These are phyloP conservation scores for Chiroxiphia lanceolata DNA, from an alignment of 2,797 vertebrate species.

Conservation along the genomic window DNA sequence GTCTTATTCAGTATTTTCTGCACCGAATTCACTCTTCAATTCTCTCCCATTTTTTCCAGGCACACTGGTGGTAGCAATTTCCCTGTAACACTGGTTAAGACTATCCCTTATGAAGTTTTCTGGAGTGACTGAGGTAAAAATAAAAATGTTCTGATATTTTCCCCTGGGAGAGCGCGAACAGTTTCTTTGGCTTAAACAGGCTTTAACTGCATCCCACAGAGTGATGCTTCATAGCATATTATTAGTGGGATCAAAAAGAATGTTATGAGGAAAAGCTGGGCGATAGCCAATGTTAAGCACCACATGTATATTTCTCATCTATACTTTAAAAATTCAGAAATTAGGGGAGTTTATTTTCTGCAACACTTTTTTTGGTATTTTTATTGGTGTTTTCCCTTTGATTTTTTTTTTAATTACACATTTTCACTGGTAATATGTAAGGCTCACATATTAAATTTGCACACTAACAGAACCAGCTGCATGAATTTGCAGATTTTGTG, in stretches of 20 bases:
- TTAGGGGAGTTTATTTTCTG: neutral
- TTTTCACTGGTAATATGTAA: neutral
- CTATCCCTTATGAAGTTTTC: constrained; percentile 61
- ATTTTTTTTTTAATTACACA: neutral
- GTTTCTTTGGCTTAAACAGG: constrained; percentile 69
- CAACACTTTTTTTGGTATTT: neutral
- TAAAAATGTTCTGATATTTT: constrained; percentile 72
- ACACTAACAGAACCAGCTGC: neutral
- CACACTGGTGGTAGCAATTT: constrained; percentile 46
- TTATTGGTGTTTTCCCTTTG: neutral
- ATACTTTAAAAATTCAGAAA: constrained; percentile 30
- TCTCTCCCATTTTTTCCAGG: constrained; percentile 34
- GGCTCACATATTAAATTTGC: neutral
- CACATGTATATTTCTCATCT: neutral
- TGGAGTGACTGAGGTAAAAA: constrained; percentile 72
- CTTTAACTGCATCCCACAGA: constrained; percentile 73
- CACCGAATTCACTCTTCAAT: constrained; percentile 22
- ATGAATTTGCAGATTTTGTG: neutral
- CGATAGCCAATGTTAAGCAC: neutral
- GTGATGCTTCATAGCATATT: constrained; percentile 67
- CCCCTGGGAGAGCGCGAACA: constrained; percentile 58
- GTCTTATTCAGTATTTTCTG: constrained; percentile 17
- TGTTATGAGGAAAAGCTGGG: constrained; percentile 43
- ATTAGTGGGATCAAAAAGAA: constrained; percentile 72
- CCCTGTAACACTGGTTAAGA: constrained; percentile 5